These are phyloP conservation scores for Aplysia californica DNA, from an alignment of 1,140 invertebrate species.

Conservation along the genomic window DNA sequence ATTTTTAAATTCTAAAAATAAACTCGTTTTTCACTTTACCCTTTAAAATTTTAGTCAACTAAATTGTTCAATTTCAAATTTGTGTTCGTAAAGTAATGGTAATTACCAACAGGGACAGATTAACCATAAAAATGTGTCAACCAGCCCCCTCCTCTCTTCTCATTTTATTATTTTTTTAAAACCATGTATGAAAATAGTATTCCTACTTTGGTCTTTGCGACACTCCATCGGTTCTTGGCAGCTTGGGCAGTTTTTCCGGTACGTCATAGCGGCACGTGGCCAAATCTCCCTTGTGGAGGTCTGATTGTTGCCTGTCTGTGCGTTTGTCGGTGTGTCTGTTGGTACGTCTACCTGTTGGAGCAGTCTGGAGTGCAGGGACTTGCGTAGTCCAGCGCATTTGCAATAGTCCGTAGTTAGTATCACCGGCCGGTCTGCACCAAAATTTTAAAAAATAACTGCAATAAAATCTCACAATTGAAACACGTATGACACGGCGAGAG, in stretches of 20 bases:
- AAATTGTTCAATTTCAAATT: too few species aligned
- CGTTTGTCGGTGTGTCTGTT: too few species aligned
- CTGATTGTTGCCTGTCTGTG: background rate
- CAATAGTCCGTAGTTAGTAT: background rate
- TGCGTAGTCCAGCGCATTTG: slow-evolving; percentile 1
- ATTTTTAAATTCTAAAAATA: too few species aligned
- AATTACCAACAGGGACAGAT: too few species aligned
- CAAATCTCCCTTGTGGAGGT: background rate
- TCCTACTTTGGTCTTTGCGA: background rate
- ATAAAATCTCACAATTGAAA: too few species aligned
- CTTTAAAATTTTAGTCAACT: too few species aligned
- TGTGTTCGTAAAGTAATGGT: too few species aligned
- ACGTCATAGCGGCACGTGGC: background rate
- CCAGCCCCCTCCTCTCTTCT: too few species aligned
- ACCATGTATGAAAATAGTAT: background rate
- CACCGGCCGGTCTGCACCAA: background rate
- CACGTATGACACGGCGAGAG: background rate
- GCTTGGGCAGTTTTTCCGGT: background rate
- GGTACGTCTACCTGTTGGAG: background rate
- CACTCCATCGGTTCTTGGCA: background rate
- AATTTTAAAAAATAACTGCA: too few species aligned
- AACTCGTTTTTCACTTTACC: too few species aligned
- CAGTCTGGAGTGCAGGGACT: background rate
- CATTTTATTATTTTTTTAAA: background rate
- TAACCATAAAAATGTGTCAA: too few species aligned